phyloP scores from a whole-genome alignment of 2,888 invertebrate genomes.

The Nemoura dubitans region DNA sequence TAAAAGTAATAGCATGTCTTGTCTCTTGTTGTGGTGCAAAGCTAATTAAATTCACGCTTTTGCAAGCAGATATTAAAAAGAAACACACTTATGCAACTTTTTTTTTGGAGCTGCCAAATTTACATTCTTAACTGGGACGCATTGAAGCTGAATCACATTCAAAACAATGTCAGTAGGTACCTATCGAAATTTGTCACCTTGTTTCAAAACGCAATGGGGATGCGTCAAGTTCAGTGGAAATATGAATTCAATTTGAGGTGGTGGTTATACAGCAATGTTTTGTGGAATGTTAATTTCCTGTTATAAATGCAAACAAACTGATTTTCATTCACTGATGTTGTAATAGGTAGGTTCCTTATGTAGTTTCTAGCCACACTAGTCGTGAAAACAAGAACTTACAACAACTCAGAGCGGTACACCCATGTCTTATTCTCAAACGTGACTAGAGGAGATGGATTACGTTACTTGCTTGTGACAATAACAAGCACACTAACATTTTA shows the following conservation, averaged over 20 bases:
- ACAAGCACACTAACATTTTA: neutral
- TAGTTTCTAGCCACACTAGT: neutral
- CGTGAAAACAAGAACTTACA: neutral
- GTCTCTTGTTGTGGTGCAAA: neutral
- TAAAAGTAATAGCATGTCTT: too few species aligned
- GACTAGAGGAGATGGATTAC: slow-evolving; percentile 25
- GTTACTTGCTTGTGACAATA: neutral
- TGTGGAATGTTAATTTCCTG: neutral
- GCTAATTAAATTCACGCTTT: neutral
- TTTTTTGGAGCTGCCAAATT: neutral
- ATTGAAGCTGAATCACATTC: neutral
- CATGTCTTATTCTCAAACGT: slow-evolving; percentile 17
- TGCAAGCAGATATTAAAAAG: neutral
- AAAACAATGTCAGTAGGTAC: neutral
- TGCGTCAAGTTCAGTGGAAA: neutral
- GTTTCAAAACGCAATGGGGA: neutral
- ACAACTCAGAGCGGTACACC: neutral
- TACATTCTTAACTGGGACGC: neutral
- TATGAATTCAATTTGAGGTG: neutral
- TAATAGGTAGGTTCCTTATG: neutral
- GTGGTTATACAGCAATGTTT: neutral
- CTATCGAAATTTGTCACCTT: neutral
- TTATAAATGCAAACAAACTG: neutral
- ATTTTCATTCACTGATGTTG: neutral
- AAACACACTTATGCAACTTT: neutral